Evolutionary conservation across 2,113 vertebrate species (phyloP).

Genomic region (Meriones unguiculatus): DNA sequence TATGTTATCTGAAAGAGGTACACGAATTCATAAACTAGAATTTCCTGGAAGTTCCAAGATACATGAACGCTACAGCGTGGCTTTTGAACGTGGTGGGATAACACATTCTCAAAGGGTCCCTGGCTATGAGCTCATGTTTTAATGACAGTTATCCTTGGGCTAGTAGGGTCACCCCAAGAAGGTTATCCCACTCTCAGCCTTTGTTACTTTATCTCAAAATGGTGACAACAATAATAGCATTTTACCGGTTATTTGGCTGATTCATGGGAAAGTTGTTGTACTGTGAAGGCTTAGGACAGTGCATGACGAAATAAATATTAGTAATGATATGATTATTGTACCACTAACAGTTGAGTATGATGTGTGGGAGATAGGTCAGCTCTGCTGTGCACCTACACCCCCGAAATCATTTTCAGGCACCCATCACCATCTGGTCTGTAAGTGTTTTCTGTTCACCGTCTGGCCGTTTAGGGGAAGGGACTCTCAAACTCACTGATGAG

Average conservation of each 20-base stretch:
- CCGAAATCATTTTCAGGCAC: conserved; percentile 7
- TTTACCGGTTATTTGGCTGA: not conserved
- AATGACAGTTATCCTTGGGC: not conserved
- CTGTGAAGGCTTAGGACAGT: not conserved
- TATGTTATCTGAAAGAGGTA: not conserved
- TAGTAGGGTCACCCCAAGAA: not conserved
- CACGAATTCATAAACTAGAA: not conserved
- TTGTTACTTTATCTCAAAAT: conserved; percentile 31
- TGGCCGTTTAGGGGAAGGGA: conserved; percentile 79
- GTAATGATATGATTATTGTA: not conserved
- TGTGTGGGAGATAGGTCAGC: not conserved
- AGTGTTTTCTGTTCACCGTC: conserved; percentile 64
- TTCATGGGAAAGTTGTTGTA: not conserved
- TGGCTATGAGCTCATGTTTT: not conserved
- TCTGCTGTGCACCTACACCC: not conserved
- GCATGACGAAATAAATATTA: not conserved
- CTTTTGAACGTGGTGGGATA: not conserved
- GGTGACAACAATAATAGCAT: not conserved
- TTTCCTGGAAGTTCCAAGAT: not conserved
- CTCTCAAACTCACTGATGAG: conserved; percentile 82
- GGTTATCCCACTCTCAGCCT: not conserved
- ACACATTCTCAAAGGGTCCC: not conserved
- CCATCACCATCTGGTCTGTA: conserved; percentile 9
- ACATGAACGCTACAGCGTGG: not conserved
- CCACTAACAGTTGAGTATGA: not conserved